Evolutionary conservation across 2,113 vertebrate species (phyloP).

Genomic region (Felis chaus): DNA sequence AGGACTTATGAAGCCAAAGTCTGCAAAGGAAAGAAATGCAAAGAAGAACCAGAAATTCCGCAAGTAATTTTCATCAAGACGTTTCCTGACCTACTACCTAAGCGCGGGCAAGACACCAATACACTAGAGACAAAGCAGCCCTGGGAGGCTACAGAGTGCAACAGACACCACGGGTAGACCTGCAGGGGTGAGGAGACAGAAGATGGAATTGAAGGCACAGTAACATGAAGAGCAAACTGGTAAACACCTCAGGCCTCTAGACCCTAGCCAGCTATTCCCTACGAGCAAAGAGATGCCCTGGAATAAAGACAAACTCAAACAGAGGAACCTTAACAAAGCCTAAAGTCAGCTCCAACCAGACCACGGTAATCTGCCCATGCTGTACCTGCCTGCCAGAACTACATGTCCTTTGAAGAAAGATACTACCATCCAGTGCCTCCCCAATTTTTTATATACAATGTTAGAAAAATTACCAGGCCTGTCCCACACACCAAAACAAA

Average conservation of each 20-base stretch:
- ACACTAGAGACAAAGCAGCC: not conserved
- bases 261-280: not conserved
- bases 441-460: not conserved
- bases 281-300: not conserved
- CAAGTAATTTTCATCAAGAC: not conserved
- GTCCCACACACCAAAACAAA: not conserved
- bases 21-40: not conserved
- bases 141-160: not conserved
- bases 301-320: not conserved
- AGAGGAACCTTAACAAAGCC: not conserved
- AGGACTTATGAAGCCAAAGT: not conserved
- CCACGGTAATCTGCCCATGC: not conserved
- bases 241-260: constrained; percentile 1
- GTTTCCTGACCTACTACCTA: not conserved
- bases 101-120: not conserved
- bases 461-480: not conserved
- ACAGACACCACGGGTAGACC: not conserved
- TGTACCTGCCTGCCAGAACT: not conserved
- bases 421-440: not conserved
- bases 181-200: not conserved
- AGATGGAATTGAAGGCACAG: not conserved
- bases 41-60: not conserved
- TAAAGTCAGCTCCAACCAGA: not conserved
- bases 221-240: not conserved
- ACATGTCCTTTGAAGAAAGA: not conserved